Conservation (phyloP, 2,113 vertebrate species). For the Eurystomus gularis region DNA sequence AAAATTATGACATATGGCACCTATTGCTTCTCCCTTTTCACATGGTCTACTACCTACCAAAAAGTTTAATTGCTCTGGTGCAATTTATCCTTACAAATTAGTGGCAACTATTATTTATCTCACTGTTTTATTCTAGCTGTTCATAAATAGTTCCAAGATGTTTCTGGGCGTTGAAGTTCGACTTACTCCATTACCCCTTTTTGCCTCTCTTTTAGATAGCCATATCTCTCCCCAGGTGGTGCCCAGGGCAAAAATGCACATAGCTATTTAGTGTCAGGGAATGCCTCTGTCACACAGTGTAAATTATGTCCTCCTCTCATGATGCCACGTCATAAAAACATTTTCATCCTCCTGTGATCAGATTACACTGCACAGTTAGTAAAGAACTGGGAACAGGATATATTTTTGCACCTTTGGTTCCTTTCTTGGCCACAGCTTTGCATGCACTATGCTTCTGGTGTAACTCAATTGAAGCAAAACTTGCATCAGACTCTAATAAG, state of each 20-base stretch:
- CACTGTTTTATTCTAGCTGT: not conserved
- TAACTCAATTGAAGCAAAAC: not conserved
- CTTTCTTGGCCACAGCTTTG: not conserved
- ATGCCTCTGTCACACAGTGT: not conserved
- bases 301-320: not conserved
- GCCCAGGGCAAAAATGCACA: not conserved
- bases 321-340: not conserved
- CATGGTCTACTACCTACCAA: not conserved
- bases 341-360: not conserved
- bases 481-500: not conserved
- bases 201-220: not conserved
- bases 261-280: not conserved
- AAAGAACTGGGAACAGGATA: not conserved
- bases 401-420: not conserved
- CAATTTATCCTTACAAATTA: not conserved
- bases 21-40: not conserved
- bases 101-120: not conserved
- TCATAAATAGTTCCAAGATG: not conserved
- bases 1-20: not conserved
- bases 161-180: not conserved
- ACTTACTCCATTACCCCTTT: not conserved
- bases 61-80: not conserved
- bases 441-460: not conserved
- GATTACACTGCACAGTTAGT: not conserved
- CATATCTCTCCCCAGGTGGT: not conserved